Evolutionary conservation across 2,113 vertebrate genomes (phyloP).

Genomic region (Lota lota): DNA sequence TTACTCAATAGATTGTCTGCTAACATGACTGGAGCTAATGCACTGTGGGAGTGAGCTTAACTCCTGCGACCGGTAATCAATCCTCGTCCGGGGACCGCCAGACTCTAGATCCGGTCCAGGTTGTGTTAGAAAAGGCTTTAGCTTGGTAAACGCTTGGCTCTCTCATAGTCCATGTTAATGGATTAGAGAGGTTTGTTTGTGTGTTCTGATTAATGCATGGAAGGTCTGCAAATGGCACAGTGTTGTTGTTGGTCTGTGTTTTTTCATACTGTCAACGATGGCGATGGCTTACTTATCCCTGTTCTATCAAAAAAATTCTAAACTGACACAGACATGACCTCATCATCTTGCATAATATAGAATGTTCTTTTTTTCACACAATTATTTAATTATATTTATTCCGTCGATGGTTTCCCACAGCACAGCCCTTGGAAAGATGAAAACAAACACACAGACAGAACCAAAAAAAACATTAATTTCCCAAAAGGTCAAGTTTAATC

Average conservation of each 20-base stretch:
- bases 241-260: too few species aligned
- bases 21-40: not conserved
- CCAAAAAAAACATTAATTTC: conserved; percentile 36
- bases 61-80: conserved; percentile 13
- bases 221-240: too few species aligned
- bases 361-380: not conserved
- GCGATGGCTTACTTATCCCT: too few species aligned
- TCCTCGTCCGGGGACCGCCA: not conserved
- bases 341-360: too few species aligned
- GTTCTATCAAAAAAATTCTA: too few species aligned
- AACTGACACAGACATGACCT: too few species aligned
- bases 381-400: conserved; percentile 11
- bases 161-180: not conserved
- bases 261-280: too few species aligned
- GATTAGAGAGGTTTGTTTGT: too few species aligned
- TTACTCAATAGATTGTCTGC: conserved; percentile 4
- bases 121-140: conserved; percentile 10
- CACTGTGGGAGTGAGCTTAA: not conserved
- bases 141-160: not conserved
- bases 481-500: conserved; percentile 68
- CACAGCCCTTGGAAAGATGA: not conserved
- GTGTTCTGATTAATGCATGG: too few species aligned
- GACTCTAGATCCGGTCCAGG: not conserved
- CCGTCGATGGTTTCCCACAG: conserved; percentile 37
- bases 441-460: not conserved